Percentiles rank a stretch among this genome's conserved stretches.
phyloP scores from a whole-genome alignment of 2,113 vertebrate species.

The Oryzias javanicus region DNA sequence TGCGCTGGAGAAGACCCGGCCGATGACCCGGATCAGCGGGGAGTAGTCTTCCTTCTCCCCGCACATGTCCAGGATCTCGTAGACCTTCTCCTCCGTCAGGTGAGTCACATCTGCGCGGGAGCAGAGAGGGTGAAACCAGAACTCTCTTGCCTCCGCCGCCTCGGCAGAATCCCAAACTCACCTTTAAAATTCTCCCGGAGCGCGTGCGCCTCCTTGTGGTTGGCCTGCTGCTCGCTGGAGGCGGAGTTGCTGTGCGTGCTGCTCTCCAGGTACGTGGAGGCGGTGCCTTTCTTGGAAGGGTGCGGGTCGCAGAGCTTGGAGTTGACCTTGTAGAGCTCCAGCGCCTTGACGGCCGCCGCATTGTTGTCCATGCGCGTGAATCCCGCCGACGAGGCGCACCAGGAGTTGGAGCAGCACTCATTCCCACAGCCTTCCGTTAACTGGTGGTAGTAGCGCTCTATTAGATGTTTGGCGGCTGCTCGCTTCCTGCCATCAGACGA shows the following conservation, averaged over 20 bases:
- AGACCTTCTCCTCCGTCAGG: conserved; percentile 94
- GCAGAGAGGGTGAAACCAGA: background rate
- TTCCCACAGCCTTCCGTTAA: conserved; percentile 99
- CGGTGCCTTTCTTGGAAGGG: conserved; percentile 98
- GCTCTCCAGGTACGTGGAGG: conserved; percentile 91
- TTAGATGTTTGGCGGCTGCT: conserved; percentile 99
- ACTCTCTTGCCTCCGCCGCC: background rate
- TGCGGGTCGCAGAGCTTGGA: conserved; percentile 98
- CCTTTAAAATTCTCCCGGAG: conserved; percentile 94
- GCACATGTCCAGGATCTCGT: conserved; percentile 93
- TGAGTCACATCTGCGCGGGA: conserved; percentile 86
- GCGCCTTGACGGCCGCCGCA: conserved; percentile 95
- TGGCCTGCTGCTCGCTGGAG: conserved; percentile 88
- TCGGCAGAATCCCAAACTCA: conserved; percentile 54
- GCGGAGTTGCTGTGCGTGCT: conserved; percentile 85
- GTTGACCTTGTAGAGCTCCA: conserved; percentile 98
- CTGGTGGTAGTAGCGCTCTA: conserved; percentile 99
- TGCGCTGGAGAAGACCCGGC: conserved; percentile 93
- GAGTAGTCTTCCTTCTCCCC: conserved; percentile 93
- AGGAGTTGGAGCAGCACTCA: conserved; percentile 97
- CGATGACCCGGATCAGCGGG: conserved; percentile 93
- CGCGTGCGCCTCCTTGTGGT: conserved; percentile 86
- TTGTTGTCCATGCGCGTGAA: conserved; percentile 99
- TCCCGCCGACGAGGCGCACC: conserved; percentile 95
- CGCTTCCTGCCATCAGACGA: conserved; percentile 87